Base-by-base conservation (phyloP, 2,113 vertebrate genomes). In the Hyla sarda region DNA sequence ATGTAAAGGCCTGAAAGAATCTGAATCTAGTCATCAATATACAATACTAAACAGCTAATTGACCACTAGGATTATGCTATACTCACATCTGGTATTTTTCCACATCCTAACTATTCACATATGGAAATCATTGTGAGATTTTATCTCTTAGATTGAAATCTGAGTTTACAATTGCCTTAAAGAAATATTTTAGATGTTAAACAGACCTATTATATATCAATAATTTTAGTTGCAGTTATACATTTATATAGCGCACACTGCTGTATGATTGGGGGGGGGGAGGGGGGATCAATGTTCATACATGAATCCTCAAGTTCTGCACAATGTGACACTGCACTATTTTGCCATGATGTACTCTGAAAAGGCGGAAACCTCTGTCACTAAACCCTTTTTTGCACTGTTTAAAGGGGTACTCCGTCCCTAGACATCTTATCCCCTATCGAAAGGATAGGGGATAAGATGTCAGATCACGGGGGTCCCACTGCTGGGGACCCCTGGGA, bases 51-150 rank as follows among this genome's bases (percentile, higher is more conserved):
- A 80, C 54, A 47, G n/a, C 58, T 30, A 48, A 67, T 65, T 69
- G 21, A 67, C 45, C 58, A 9, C 17, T 37, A 67, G 79, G 60
- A 50, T 69, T 69, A 82, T 65, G 50, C 67, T 82, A 50, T 19
- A 17, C 23, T 23, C 5, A 81, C 79, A 82, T 69, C 79, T 82
- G 79, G 79, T 67, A 23, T 50, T 21, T 67, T 32, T 82, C 60
- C 23, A 25, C 60, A 21, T 80, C 45, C 45, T 65, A 19, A 37
- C 60, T 67, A 65, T 82, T 11, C 60, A 32, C 41, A 82, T 82
- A 30, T 82, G 79, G 79, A 82, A 69, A n/a, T 69, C 25, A 67
- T 82, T 30, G 79, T 48, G 41, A 67, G 41, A 82, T 48, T 67
- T 4, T 82, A 82, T 82, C 79, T 82, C 58, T 47, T 17, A 82